phyloP scores from a whole-genome alignment of 2,888 invertebrate genomes.

The Zygothrica quintamaculata region DNA sequence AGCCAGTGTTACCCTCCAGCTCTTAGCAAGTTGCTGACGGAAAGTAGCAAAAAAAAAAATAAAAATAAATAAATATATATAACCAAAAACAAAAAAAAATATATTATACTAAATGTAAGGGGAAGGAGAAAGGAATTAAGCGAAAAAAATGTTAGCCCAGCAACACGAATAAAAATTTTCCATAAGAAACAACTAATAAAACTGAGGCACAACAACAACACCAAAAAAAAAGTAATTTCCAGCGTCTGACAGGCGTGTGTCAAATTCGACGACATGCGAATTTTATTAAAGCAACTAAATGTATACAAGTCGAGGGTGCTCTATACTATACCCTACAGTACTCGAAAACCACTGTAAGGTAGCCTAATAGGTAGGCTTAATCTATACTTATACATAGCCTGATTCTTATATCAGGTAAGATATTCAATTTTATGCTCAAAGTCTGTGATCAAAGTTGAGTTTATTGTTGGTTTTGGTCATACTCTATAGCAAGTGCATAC shows the following conservation, averaged over 20 bases:
- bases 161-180: constrained; percentile 34
- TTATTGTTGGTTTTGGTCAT: no score
- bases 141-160: constrained; percentile 47
- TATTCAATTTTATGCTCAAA: no score
- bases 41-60: constrained; percentile 13
- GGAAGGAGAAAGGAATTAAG: constrained; percentile 12
- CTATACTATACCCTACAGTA: neutral
- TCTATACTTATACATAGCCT: no score
- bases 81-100: constrained; percentile 16
- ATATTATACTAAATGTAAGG: constrained; percentile 1
- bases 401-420: no score
- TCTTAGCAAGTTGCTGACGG: constrained; percentile 36
- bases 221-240: constrained; percentile 70
- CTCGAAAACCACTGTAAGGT: neutral
- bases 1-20: constrained; percentile 53
- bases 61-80: constrained; percentile 16
- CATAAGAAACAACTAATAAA: constrained; percentile 37
- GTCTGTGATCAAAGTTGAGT: no score
- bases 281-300: constrained; percentile 54
- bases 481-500: no score
- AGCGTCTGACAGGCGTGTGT: constrained; percentile 74
- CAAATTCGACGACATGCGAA: constrained; percentile 80
- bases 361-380: no score
- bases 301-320: neutral
- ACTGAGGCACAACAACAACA: constrained; percentile 9